phyloP scores from a whole-genome alignment of 2,113 vertebrate genomes.

The Hemicordylus capensis region DNA sequence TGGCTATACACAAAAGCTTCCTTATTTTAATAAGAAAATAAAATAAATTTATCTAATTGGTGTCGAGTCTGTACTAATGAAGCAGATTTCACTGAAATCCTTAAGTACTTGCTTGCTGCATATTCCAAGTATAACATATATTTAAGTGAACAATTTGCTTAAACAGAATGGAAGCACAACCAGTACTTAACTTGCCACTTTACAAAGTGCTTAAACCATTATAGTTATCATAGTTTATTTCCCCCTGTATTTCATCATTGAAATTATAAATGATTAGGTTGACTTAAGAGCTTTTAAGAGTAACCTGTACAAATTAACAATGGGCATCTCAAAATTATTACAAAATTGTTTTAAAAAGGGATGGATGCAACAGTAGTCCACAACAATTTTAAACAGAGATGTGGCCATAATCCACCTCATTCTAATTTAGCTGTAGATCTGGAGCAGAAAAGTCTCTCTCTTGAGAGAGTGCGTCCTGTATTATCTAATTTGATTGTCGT shows the following conservation, averaged over 20 bases:
- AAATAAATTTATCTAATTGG: background rate
- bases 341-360: background rate
- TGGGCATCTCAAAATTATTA: background rate
- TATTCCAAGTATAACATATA: slow-evolving; percentile 17
- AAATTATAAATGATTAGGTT: background rate
- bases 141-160: slow-evolving; percentile 18
- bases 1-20: background rate
- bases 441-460: background rate
- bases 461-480: background rate
- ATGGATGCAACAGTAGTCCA: too few relatives aligned
- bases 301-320: background rate
- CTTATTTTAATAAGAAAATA: background rate
- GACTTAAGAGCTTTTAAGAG: background rate
- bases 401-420: background rate
- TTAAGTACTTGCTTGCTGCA: background rate
- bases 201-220: slow-evolving; percentile 6
- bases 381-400: too few relatives aligned
- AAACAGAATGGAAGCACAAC: background rate
- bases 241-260: background rate
- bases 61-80: background rate
- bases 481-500: background rate
- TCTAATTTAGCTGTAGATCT: background rate
- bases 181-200: background rate
- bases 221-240: background rate
- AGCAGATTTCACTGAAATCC: background rate